Conservation (phyloP, 2,113 vertebrate species). For the Mungos mungo region DNA sequence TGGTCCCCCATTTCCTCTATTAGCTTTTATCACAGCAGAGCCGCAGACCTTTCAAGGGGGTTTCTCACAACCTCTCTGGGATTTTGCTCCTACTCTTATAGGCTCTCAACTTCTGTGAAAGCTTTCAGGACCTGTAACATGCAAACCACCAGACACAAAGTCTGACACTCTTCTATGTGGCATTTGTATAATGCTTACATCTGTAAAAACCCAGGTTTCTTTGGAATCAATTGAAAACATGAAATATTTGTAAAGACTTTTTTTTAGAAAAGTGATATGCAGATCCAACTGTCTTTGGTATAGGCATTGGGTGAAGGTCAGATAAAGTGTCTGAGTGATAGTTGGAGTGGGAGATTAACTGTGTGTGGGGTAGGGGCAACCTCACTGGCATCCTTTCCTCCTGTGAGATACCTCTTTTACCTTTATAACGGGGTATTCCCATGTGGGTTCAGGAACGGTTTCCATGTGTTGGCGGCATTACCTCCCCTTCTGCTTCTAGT, state of each 20-base stretch:
- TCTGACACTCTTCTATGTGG: neutral
- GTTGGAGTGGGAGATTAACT: neutral
- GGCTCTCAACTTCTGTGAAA: neutral
- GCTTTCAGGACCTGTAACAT: neutral
- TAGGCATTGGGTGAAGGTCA: neutral
- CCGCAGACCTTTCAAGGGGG: neutral
- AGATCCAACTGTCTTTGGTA: neutral
- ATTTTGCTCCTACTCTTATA: slow-evolving; percentile 15
- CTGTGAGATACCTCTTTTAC: neutral
- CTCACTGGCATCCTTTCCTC: neutral
- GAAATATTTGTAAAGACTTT: slow-evolving; percentile 1
- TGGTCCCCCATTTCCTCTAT: neutral
- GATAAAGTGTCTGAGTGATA: neutral
- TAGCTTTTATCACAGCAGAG: slow-evolving; percentile 47
- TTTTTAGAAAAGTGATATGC: neutral
- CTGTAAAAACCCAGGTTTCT: slow-evolving; percentile 50
- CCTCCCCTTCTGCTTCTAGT: neutral
- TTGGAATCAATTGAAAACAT: slow-evolving; percentile 36
- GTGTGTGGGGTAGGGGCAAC: too few species aligned
- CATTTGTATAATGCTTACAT: slow-evolving; percentile 40
- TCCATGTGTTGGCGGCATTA: neutral
- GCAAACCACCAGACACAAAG: neutral
- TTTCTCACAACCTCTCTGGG: slow-evolving; percentile 34
- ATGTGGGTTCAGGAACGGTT: neutral
- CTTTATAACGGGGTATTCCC: neutral